These are phyloP conservation scores for Prunella himalayana DNA, from an alignment of 2,113 vertebrate genomes.

Conservation along the genomic window DNA sequence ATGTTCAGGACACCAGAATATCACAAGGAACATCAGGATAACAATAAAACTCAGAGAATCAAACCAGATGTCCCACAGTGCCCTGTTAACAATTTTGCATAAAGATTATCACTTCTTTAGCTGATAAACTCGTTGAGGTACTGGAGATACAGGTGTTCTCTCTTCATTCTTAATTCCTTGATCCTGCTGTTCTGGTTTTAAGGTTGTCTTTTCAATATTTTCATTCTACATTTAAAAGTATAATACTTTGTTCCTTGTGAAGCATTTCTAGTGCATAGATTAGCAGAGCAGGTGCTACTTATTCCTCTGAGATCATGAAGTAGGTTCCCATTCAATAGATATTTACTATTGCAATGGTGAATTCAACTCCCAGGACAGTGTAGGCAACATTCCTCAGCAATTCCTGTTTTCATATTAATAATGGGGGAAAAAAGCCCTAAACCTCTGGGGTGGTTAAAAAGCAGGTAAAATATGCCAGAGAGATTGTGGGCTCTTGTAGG, in stretches of 20 bases:
- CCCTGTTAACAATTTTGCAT: not conserved
- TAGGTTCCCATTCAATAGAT: not conserved
- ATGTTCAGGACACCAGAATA: not conserved
- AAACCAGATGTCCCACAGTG: not conserved
- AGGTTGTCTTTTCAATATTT: not conserved
- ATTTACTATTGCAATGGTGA: fast-evolving
- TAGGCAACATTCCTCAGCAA: not conserved
- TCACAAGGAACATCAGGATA: not conserved
- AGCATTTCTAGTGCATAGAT: not conserved
- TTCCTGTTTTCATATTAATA: not conserved
- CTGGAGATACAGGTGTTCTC: not conserved
- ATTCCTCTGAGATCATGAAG: not conserved
- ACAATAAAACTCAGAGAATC: not conserved
- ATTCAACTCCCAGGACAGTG: not conserved
- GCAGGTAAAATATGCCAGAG: not conserved
- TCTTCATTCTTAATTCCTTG: not conserved
- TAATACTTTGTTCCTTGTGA: not conserved
- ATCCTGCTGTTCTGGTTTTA: not conserved
- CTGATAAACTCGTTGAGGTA: not conserved
- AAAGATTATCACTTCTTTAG: not conserved
- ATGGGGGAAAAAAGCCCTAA: fast-evolving
- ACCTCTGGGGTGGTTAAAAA: not conserved
- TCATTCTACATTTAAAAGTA: not conserved
- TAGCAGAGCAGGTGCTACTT: not conserved
- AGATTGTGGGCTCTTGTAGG: not conserved